Conservation (phyloP, 2,113 vertebrate genomes). For the Andinoacara biseriatus region DNA sequence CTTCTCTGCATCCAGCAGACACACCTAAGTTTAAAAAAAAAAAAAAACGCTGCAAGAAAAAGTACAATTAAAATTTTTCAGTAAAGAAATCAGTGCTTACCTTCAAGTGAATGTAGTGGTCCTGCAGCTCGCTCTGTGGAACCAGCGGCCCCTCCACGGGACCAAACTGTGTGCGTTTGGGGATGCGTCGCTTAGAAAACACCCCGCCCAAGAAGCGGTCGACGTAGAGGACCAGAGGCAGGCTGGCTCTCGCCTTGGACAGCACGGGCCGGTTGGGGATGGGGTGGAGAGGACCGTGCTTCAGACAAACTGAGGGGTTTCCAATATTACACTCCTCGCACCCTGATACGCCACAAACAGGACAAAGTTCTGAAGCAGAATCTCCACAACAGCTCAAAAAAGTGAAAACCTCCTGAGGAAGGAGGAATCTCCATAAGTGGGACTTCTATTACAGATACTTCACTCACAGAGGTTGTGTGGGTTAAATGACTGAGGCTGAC, state of each 20-base stretch:
- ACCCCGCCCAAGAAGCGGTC: slow-evolving; percentile 94
- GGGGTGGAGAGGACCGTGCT: slow-evolving; percentile 92
- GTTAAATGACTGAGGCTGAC: slow-evolving; percentile 87
- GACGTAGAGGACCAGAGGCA: slow-evolving; percentile 93
- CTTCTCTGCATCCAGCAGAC: slow-evolving; percentile 86
- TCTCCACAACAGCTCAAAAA: neutral
- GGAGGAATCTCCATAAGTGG: neutral
- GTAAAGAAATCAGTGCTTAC: slow-evolving; percentile 66
- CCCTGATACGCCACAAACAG: slow-evolving; percentile 78
- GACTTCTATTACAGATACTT: neutral
- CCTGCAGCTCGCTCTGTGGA: slow-evolving; percentile 86
- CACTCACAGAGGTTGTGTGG: slow-evolving; percentile 94
- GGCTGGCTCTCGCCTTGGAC: slow-evolving; percentile 92
- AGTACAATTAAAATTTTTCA: neutral
- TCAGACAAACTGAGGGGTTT: slow-evolving; percentile 88
- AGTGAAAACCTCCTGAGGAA: neutral
- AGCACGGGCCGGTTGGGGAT: slow-evolving; percentile 93
- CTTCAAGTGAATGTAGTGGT: slow-evolving; percentile 93
- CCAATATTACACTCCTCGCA: slow-evolving; percentile 95
- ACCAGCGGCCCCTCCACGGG: slow-evolving; percentile 93
- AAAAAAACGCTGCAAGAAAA: neutral
- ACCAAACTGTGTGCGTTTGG: slow-evolving; percentile 96
- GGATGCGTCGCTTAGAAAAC: slow-evolving; percentile 94
- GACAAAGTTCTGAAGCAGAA: neutral
- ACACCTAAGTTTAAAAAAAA: slow-evolving; percentile 79